These are phyloP conservation scores for Drosophila athabasca DNA, from an alignment of 1,140 invertebrate genomes.

Conservation along the genomic window DNA sequence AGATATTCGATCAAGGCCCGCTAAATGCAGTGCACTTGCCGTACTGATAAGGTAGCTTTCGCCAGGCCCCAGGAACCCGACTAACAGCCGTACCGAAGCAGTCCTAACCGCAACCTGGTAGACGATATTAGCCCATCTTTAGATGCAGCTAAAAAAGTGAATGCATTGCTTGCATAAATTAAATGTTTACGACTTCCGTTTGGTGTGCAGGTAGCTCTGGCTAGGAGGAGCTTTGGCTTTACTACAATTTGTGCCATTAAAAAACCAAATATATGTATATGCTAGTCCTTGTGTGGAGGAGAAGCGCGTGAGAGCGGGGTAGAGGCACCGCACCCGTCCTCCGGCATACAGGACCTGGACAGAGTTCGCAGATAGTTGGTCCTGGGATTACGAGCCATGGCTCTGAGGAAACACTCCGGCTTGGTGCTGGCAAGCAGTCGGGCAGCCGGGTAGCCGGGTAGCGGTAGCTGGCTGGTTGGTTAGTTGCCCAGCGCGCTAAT, in stretches of 20 bases:
- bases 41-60: conserved; percentile 9
- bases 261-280: conserved; percentile 71
- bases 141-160: conserved; percentile 70
- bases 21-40: no score
- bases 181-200: conserved; percentile 78
- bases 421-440: conserved; percentile 28
- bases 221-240: conserved; percentile 27
- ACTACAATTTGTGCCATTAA: conserved; percentile 63
- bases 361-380: conserved; percentile 42
- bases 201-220: conserved; percentile 38
- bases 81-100: not conserved
- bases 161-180: conserved; percentile 80
- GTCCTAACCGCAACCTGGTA: not conserved
- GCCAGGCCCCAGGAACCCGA: not conserved
- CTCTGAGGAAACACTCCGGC: conserved; percentile 33
- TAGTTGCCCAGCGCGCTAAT: conserved; percentile 68
- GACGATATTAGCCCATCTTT: conserved; percentile 56
- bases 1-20: no score
- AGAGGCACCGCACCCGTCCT: not conserved
- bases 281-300: conserved; percentile 15
- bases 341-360: conserved; percentile 2
- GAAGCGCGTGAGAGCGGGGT: not conserved
- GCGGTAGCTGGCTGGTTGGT: conserved; percentile 4
- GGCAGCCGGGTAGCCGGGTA: conserved; percentile 4
- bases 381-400: conserved; percentile 46